These are phyloP conservation scores for Melanogrammus aeglefinus DNA, from an alignment of 2,797 vertebrate species.

Conservation along the genomic window DNA sequence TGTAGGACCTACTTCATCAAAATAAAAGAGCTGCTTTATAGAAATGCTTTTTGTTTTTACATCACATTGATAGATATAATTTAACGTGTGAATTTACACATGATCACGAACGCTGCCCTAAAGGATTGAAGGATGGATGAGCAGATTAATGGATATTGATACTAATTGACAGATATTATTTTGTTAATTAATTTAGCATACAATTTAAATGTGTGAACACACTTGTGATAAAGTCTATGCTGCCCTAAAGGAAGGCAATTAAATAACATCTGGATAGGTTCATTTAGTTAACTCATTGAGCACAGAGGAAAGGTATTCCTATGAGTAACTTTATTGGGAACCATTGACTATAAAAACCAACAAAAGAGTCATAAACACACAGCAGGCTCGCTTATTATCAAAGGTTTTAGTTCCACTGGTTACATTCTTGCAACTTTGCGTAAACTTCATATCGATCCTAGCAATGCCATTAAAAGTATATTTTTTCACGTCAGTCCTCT, in stretches of 20 bases:
- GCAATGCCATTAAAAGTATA: neutral
- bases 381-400: neutral
- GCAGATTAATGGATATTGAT: neutral
- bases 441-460: neutral
- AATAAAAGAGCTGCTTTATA: neutral
- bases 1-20: too few species aligned
- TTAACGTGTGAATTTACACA: too few species aligned
- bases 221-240: neutral
- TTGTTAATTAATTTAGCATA: neutral
- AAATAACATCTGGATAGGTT: neutral
- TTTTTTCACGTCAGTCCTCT: too few species aligned
- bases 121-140: neutral
- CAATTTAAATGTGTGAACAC: neutral
- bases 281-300: neutral
- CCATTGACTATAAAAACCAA: neutral
- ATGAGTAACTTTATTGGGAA: neutral
- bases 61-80: too few species aligned
- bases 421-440: neutral
- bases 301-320: neutral
- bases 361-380: neutral
- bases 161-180: neutral
- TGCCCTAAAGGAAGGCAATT: conserved; percentile 6
- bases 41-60: neutral
- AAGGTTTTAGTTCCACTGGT: neutral
- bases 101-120: too few species aligned